A percentile compares a stretch with the other conserved stretches of the same genome.
Conservation (phyloP, 2,797 vertebrate species). For the Chiroxiphia lanceolata region DNA sequence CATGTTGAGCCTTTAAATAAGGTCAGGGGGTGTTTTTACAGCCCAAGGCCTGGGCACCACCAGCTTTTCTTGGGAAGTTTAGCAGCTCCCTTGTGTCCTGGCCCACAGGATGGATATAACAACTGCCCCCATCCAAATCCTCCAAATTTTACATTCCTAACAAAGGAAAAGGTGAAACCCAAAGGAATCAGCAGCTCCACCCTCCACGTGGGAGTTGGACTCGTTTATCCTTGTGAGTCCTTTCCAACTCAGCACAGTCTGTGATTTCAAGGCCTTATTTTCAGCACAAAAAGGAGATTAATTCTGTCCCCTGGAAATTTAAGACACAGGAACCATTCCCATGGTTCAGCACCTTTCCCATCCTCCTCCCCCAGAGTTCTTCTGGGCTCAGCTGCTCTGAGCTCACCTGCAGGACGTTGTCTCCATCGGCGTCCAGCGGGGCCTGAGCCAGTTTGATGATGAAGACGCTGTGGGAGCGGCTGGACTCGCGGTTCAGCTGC, state of each 20-base stretch:
- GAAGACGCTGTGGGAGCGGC: slow-evolving; percentile 96
- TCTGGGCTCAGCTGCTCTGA: fast-evolving
- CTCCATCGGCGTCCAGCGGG: slow-evolving; percentile 92
- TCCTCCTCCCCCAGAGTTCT: fast-evolving
- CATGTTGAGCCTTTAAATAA: fast-evolving
- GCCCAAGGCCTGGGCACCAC: neutral
- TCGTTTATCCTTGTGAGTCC: neutral
- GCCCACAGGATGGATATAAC: neutral
- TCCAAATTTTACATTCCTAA: neutral
- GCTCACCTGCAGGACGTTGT: slow-evolving; percentile 90
- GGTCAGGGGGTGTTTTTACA: neutral
- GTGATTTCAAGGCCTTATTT: neutral
- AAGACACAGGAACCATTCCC: fast-evolving
- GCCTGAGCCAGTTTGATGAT: slow-evolving; percentile 93
- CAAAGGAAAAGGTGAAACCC: neutral
- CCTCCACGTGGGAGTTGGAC: neutral
- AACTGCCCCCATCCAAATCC: neutral
- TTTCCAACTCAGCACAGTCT: neutral
- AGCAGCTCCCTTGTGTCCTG: neutral
- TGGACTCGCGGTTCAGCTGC: slow-evolving; percentile 92
- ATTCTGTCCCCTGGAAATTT: fast-evolving
- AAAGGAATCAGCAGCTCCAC: neutral
- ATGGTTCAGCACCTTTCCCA: neutral
- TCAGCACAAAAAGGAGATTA: fast-evolving
- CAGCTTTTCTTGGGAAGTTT: neutral